Percentiles rank a stretch among this genome's conserved stretches.
Conservation (phyloP, 2,888 invertebrate species). For the Platypus cylindrus region DNA sequence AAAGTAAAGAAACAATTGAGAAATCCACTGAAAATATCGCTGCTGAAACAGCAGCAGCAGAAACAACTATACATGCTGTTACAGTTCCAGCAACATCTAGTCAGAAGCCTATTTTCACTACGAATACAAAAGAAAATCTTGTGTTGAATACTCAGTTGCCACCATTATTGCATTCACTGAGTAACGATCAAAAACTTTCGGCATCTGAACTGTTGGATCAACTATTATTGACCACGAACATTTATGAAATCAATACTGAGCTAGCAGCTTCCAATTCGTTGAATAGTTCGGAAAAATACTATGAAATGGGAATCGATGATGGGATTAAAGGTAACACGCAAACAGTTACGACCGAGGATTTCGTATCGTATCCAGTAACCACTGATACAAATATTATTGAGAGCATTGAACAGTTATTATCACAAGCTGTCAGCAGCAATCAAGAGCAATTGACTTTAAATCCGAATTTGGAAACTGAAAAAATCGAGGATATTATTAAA, state of each 20-base stretch:
- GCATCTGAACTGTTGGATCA: constrained; percentile 25
- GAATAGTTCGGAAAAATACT: constrained; percentile 5
- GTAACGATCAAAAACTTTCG: constrained; percentile 14
- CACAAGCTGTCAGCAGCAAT: constrained; percentile 26
- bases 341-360: constrained; percentile 10
- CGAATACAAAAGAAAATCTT: constrained; percentile 4
- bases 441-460: constrained; percentile 19
- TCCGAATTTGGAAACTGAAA: constrained; percentile 11
- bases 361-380: constrained; percentile 16
- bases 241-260: constrained; percentile 30
- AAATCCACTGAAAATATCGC: not conserved
- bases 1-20: not conserved
- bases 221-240: constrained; percentile 27
- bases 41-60: too few relatives aligned
- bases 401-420: constrained; percentile 29
- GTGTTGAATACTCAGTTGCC: constrained; percentile 10
- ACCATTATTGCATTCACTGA: constrained; percentile 14
- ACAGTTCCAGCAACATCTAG: constrained; percentile 7
- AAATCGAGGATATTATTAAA: constrained; percentile 20
- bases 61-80: too few relatives aligned
- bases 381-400: constrained; percentile 25
- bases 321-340: constrained; percentile 13
- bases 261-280: constrained; percentile 14
- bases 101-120: too few relatives aligned
- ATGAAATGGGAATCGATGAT: constrained; percentile 6